A percentile compares a stretch with the other conserved stretches of the same genome.
These are phyloP conservation scores for Megamerina dolium DNA, from an alignment of 2,888 invertebrate genomes.

Conservation along the genomic window DNA sequence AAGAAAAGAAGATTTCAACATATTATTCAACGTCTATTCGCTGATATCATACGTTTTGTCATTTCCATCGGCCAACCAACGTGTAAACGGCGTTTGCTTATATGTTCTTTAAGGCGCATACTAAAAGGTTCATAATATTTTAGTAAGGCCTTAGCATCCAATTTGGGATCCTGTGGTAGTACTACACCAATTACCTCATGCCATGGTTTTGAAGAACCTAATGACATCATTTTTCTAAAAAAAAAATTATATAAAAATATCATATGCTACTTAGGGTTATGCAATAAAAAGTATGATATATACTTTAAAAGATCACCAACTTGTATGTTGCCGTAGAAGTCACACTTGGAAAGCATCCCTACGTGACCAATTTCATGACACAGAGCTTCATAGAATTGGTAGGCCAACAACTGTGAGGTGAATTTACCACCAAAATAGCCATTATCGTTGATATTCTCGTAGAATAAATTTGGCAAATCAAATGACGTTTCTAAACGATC, in stretches of 20 bases:
- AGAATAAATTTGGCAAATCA: constrained; percentile 66
- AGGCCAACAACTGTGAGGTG: constrained; percentile 68
- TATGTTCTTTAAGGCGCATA: too few species aligned
- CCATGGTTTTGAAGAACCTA: constrained; percentile 70
- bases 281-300: constrained; percentile 40
- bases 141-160: constrained; percentile 67
- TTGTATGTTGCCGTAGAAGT: constrained; percentile 70
- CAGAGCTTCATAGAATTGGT: constrained; percentile 64
- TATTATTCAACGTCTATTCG: too few species aligned
- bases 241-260: not conserved
- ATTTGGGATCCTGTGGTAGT: constrained; percentile 64
- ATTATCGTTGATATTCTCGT: constrained; percentile 37
- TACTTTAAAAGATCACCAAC: constrained; percentile 65
- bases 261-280: not conserved
- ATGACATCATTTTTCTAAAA: constrained; percentile 51
- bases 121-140: constrained; percentile 70
- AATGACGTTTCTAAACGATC: constrained; percentile 59
- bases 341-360: constrained; percentile 61
- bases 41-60: too few species aligned
- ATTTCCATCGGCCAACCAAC: too few species aligned
- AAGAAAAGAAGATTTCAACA: too few species aligned
- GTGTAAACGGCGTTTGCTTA: too few species aligned
- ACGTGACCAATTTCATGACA: constrained; percentile 47
- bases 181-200: constrained; percentile 64
- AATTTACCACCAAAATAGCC: constrained; percentile 60